Evolutionary conservation across 2,113 vertebrate species (phyloP), one percentile per base, ranked within the genome.

Genomic region (Salvator merianae): DNA sequence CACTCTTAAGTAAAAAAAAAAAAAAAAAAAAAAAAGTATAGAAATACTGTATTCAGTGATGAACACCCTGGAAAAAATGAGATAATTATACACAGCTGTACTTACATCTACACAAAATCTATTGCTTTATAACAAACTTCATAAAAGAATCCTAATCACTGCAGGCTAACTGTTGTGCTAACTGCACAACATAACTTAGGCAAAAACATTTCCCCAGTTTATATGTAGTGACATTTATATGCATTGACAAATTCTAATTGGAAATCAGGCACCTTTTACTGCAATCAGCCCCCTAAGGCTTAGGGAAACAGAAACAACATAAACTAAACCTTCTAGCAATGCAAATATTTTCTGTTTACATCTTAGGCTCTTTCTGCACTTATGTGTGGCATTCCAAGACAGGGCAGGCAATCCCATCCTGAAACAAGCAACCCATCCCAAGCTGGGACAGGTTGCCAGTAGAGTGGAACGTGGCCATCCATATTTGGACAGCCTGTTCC

Each of bases 101-200:
- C 79, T 87, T 81, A 85, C 16, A 88, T 73, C 72, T 88, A 87
- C 84, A 85, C 43, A 91, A 87, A 90, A 90, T 89, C 82, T 81
- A n/a, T 89, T 90, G 78, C 88, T 88, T 92, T 90, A 84, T 88
- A 38, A 62, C 75, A 40, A 73, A 87, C 62, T 89, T 90, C 88
- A 91, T 7, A 86, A 73, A 89, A 28, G 53, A 70, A 84, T 88
- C 81, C 89, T 53, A 92, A 91, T 85, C 87, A 65, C 85, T 87
- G 87, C 81, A 79, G 0, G 81, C 13, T 91, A 92, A 92, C 82
- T 86, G 81, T 87, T 90, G 68, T 91, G 77, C 40, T 93, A 91
- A 92, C 92, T 93, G 77, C 75, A 84, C 81, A 12, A 83, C 38
- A 75, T 62, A 65, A 65, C 26, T 86, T 26, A 74, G 34, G 90